A percentile compares a stretch with the other conserved stretches of the same genome.
phyloP scores from a whole-genome alignment of 2,113 vertebrate species.

The Dicaeum eximium region DNA sequence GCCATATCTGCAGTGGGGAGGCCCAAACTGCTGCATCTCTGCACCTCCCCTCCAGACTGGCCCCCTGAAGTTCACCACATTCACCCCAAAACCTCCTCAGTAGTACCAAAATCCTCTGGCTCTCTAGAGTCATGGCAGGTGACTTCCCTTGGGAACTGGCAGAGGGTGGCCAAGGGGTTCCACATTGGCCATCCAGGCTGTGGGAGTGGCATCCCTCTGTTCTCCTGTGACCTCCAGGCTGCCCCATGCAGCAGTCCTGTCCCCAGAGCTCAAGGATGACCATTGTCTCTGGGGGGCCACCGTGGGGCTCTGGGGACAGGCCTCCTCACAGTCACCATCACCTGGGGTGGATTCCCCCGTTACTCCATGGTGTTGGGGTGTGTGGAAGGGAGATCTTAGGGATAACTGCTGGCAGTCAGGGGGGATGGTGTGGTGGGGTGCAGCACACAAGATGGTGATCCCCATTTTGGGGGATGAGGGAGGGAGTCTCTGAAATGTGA shows the following conservation, averaged over 20 bases:
- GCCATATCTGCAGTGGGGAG: neutral
- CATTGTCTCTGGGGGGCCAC: neutral
- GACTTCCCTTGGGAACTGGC: neutral
- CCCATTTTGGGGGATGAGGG: accelerated
- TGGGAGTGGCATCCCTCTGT: neutral
- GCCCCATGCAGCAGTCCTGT: neutral
- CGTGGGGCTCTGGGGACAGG: neutral
- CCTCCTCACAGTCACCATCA: accelerated
- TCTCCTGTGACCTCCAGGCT: neutral
- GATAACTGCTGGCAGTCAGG: accelerated
- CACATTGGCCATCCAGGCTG: accelerated
- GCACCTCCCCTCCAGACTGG: too few species aligned
- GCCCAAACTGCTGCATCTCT: neutral
- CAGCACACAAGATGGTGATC: neutral
- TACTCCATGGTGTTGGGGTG: neutral
- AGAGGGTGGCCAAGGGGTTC: neutral
- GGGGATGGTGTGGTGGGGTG: neutral
- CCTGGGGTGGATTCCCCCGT: too few species aligned
- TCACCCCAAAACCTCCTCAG: neutral
- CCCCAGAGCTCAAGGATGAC: neutral
- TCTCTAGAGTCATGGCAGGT: neutral
- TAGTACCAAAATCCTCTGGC: neutral
- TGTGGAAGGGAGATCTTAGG: neutral
- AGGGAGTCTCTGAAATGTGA: neutral
- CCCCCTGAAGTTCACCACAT: accelerated